These are phyloP conservation scores for Protobothrops mucrosquamatus DNA, from an alignment of 2,113 vertebrate genomes.

Conservation along the genomic window DNA sequence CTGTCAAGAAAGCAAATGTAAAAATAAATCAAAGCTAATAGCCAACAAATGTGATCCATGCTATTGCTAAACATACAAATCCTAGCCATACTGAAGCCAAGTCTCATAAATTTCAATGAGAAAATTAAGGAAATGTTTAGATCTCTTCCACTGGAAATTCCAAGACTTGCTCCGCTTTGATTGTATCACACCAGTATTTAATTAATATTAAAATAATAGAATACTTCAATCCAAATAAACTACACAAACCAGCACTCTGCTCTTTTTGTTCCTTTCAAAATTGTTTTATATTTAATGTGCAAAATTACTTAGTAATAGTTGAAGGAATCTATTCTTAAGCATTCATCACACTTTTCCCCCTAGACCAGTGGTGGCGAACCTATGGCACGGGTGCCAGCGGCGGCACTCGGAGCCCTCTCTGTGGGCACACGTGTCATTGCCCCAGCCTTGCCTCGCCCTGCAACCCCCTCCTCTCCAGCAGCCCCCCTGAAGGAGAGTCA, in stretches of 20 bases:
- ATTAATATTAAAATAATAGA: neutral
- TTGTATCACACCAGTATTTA: neutral
- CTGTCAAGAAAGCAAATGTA: conserved; percentile 62
- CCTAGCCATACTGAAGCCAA: neutral
- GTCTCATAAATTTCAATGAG: neutral
- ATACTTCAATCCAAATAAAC: neutral
- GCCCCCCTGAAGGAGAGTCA: too few relatives aligned
- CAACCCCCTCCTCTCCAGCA: too few relatives aligned
- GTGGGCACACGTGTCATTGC: too few relatives aligned
- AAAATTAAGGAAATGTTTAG: neutral
- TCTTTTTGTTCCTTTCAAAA: neutral
- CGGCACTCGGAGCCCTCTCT: too few relatives aligned
- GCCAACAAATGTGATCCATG: rapidly evolving
- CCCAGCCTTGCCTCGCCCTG: too few relatives aligned
- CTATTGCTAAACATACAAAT: neutral
- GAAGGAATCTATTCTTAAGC: neutral
- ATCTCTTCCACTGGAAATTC: neutral
- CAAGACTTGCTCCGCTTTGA: neutral
- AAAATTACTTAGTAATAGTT: neutral
- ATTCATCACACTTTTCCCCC: neutral
- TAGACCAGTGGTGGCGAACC: too few relatives aligned
- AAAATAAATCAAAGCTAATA: conserved; percentile 13
- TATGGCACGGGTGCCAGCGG: too few relatives aligned
- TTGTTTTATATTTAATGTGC: neutral
- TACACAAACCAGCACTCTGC: neutral